Percentiles rank a stretch among this genome's conserved stretches.
Conservation (phyloP, 2,888 invertebrate genomes). For the Cerastis leucographa region DNA sequence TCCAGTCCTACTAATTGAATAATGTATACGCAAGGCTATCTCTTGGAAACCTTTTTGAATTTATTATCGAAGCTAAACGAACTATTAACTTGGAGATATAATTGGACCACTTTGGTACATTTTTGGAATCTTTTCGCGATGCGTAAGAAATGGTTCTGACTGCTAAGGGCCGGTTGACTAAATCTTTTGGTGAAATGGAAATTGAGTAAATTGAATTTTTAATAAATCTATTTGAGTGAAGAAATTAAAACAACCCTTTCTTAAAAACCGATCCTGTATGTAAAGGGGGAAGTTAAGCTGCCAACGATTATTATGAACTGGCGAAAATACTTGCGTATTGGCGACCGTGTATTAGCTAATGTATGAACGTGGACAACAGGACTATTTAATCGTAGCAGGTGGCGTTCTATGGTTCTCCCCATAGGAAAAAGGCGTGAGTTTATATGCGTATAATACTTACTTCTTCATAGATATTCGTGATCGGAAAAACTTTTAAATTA, state of each 20-base stretch:
- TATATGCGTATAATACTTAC: too few relatives aligned
- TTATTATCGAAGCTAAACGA: conserved; percentile 62
- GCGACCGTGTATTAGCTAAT: too few relatives aligned
- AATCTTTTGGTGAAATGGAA: conserved; percentile 24
- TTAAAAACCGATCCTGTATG: neutral
- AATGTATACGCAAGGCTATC: conserved; percentile 60
- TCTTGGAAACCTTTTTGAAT: conserved; percentile 53
- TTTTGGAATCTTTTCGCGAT: conserved; percentile 30
- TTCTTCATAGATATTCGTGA: neutral
- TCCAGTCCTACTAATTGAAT: conserved; percentile 53
- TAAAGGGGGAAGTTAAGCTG: neutral
- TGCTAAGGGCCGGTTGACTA: conserved; percentile 23
- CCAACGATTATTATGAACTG: neutral
- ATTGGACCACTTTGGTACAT: conserved; percentile 47
- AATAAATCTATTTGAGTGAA: neutral
- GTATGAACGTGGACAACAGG: too few relatives aligned
- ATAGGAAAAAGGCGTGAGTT: too few relatives aligned
- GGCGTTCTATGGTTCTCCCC: too few relatives aligned
- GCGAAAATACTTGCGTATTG: too few relatives aligned
- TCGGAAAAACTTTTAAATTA: neutral
- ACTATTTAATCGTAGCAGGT: too few relatives aligned
- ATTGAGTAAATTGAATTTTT: conserved; percentile 5
- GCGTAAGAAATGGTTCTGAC: conserved; percentile 23
- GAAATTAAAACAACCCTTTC: neutral
- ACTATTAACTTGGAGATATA: conserved; percentile 64